These are phyloP conservation scores for Eulimnadia texana DNA, from an alignment of 1,140 invertebrate genomes.

Conservation along the genomic window DNA sequence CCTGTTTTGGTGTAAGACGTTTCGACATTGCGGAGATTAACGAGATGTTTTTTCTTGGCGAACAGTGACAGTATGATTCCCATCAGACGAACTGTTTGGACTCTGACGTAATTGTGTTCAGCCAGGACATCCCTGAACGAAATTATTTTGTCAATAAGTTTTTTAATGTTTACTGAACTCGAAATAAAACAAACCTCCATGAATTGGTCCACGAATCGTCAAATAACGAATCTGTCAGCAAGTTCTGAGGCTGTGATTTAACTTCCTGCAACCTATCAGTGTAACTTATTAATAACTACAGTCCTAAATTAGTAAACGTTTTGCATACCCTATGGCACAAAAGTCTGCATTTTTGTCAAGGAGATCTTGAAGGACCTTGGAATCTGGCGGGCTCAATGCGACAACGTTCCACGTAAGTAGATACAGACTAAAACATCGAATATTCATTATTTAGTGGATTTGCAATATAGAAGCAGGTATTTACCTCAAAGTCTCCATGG, in stretches of 20 bases:
- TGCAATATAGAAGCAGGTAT: background rate
- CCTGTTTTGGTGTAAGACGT: conserved; percentile 73
- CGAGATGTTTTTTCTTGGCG: conserved; percentile 56
- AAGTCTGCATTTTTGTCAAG: conserved; percentile 59
- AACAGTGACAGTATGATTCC: conserved; percentile 63
- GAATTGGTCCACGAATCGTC: conserved; percentile 69
- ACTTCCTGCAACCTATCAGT: conserved; percentile 67
- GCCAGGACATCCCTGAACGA: conserved; percentile 46
- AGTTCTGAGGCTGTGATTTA: conserved; percentile 70
- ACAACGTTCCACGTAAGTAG: conserved; percentile 75
- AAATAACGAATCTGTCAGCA: conserved; percentile 60
- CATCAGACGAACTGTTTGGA: conserved; percentile 59
- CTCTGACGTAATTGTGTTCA: conserved; percentile 53
- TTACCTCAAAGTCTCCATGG: conserved; percentile 10
- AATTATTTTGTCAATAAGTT: conserved; percentile 15
- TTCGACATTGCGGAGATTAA: conserved; percentile 64
- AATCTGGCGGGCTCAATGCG: conserved; percentile 44
- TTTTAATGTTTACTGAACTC: too few relatives aligned
- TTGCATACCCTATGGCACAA: conserved; percentile 66
- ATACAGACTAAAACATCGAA: conserved; percentile 42
- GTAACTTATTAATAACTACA: too few relatives aligned
- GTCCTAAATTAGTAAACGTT: too few relatives aligned
- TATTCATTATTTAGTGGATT: background rate
- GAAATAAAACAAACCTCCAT: conserved; percentile 41
- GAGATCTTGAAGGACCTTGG: conserved; percentile 47